Base-by-base conservation (phyloP, 2,888 invertebrate species). In the Hanleya hanleyi region DNA sequence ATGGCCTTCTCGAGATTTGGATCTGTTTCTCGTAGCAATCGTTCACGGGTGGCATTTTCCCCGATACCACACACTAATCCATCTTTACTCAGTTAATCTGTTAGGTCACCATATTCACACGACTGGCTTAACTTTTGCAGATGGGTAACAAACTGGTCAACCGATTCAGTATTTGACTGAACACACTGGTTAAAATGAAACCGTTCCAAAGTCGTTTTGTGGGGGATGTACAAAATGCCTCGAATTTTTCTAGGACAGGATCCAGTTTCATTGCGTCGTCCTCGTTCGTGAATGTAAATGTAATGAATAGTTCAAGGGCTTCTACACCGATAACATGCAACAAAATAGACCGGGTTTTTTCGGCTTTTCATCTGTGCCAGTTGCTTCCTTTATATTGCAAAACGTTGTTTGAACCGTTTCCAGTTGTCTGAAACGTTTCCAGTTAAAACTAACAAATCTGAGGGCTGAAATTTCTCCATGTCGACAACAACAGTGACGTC, bases 41-140 rank as follows among this genome's bases (percentile, higher is more conserved):
- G 57, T 26, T 51, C 57, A 22, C 29, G n/a, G 9, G 22, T 12
- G 29, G n/a, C 22, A n/a, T 51, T 26, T 7, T 51, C 57, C n/a
- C 12, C 12, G 7, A 51, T 51, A 12, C 57, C 57, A 7, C 57
- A n/a, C 9, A 51, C 22, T n/a, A 51, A 9, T 7, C 12, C 22
- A 22, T 51, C 57, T 9, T 26, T 9, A n/a, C 73, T 67, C 68
- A 73, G 68, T 29, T 35, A 12, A 26, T 75, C 62, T 36, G 1
- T 69, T 38, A 67, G 64, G 26, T 69, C 69, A 1, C 71, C 68
- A 69, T 70, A 76, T 57, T 67, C 68, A 50, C 73, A 76, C 22
- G 47, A 71, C n/a, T 57, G 61, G 49, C 69, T 62, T 32, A n/a
- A 41, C 37, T 51, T 73, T 67, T 67, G 69, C 9, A 76, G 26